phyloP scores from a whole-genome alignment of 2,888 invertebrate species.

The Creontiades dilutus region DNA sequence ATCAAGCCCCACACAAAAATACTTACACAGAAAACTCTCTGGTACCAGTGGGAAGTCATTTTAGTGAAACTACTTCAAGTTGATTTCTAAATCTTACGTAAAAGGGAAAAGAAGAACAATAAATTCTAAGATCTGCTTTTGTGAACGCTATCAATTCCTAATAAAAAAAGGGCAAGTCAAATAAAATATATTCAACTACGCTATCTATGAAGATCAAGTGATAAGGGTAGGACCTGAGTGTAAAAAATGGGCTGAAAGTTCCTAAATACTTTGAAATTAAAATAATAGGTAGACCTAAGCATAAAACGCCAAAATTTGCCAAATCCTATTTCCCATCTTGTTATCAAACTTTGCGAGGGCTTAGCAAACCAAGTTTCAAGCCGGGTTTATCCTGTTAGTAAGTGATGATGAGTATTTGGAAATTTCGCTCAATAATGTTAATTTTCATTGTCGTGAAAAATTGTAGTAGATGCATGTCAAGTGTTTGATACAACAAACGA shows the following conservation, averaged over 20 bases:
- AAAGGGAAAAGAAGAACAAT: not conserved
- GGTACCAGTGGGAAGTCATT: slow-evolving; percentile 3
- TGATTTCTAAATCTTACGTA: not conserved
- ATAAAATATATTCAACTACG: slow-evolving; percentile 5
- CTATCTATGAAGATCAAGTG: not conserved
- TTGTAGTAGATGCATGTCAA: not conserved
- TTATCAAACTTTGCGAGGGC: too few relatives aligned
- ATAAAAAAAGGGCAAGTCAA: not conserved
- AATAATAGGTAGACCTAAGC: too few relatives aligned
- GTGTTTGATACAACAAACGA: slow-evolving; percentile 43
- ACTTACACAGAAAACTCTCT: slow-evolving; percentile 7
- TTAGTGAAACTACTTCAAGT: slow-evolving; percentile 12
- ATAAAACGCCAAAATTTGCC: too few relatives aligned
- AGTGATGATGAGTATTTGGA: too few relatives aligned
- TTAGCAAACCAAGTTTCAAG: too few relatives aligned
- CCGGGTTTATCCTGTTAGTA: too few relatives aligned
- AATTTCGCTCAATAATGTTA: too few relatives aligned
- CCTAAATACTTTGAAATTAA: too few relatives aligned
- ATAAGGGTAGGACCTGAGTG: not conserved
- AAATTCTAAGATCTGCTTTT: slow-evolving; percentile 25
- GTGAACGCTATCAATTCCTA: slow-evolving; percentile 28
- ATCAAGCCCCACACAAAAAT: slow-evolving; percentile 29
- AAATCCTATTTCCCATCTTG: too few relatives aligned
- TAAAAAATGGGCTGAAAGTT: not conserved
- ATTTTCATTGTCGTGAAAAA: too few relatives aligned